phyloP scores from a whole-genome alignment of 2,797 vertebrate genomes.

The Cossypha heuglini region DNA sequence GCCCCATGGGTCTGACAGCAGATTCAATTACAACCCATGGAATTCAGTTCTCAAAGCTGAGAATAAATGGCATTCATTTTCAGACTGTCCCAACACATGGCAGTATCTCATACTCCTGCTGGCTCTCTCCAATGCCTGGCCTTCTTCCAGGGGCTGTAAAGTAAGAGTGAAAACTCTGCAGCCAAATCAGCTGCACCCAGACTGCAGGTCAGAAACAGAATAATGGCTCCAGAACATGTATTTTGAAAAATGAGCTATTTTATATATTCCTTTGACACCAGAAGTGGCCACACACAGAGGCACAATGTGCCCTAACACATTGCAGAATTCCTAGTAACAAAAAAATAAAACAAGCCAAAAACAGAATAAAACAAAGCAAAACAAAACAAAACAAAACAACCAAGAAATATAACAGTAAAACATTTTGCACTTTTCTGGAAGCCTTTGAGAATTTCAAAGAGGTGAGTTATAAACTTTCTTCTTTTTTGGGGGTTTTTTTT shows the following conservation, averaged over 20 bases:
- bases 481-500: no score
- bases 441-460: neutral
- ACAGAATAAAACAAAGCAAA: neutral
- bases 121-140: neutral
- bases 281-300: neutral
- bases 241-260: neutral
- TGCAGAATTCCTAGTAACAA: neutral
- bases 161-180: constrained; percentile 35
- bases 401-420: neutral
- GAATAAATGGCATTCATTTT: constrained; percentile 42
- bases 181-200: neutral
- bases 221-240: neutral
- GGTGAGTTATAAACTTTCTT: neutral
- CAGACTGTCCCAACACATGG: neutral
- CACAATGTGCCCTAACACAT: neutral
- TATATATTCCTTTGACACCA: neutral
- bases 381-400: neutral
- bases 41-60: constrained; percentile 82
- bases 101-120: neutral
- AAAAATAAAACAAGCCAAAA: no score
- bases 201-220: neutral
- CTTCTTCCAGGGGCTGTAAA: constrained; percentile 35
- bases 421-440: neutral
- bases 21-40: constrained; percentile 73
- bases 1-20: constrained; percentile 68